Evolutionary conservation across 2,113 vertebrate genomes (phyloP).

Genomic region (Hippocampus abdominalis): DNA sequence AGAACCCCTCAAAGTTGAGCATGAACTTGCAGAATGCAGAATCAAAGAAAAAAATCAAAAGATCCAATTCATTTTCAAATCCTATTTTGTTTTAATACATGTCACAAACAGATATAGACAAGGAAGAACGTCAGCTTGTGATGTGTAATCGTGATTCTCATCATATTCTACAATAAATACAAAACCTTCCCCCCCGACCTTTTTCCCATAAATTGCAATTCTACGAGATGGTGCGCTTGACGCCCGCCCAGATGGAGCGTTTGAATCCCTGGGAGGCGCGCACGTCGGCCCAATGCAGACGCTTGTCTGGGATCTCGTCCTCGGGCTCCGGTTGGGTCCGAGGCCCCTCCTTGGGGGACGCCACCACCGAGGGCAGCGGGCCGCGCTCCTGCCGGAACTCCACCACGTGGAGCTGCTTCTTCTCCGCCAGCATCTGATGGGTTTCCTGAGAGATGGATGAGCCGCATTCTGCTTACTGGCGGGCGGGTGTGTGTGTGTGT

Average conservation of each 20-base stretch:
- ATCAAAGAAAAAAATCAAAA: background rate
- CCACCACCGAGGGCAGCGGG: slow-evolving; percentile 81
- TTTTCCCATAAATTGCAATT: background rate
- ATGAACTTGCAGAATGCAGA: background rate
- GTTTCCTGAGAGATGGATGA: slow-evolving; percentile 73
- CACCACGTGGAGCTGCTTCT: slow-evolving; percentile 84
- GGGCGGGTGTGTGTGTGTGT: too few species aligned
- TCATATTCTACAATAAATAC: background rate
- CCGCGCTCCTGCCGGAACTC: slow-evolving; percentile 84
- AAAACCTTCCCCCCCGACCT: background rate
- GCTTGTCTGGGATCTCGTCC: slow-evolving; percentile 75
- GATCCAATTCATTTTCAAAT: background rate
- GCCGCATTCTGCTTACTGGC: too few species aligned
- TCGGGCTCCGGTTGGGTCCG: slow-evolving; percentile 69
- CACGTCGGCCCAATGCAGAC: slow-evolving; percentile 86
- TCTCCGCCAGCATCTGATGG: slow-evolving; percentile 81
- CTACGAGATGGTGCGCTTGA: slow-evolving; percentile 78
- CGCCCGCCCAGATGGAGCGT: slow-evolving; percentile 74
- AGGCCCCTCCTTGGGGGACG: slow-evolving; percentile 65
- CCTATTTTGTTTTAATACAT: background rate
- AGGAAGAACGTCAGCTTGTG: background rate
- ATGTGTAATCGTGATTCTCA: background rate
- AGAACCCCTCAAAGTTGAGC: background rate
- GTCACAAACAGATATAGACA: background rate
- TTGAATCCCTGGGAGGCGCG: slow-evolving; percentile 76